These are phyloP conservation scores for Malthinus seriepunctatus DNA, from an alignment of 2,888 invertebrate species.

Conservation along the genomic window DNA sequence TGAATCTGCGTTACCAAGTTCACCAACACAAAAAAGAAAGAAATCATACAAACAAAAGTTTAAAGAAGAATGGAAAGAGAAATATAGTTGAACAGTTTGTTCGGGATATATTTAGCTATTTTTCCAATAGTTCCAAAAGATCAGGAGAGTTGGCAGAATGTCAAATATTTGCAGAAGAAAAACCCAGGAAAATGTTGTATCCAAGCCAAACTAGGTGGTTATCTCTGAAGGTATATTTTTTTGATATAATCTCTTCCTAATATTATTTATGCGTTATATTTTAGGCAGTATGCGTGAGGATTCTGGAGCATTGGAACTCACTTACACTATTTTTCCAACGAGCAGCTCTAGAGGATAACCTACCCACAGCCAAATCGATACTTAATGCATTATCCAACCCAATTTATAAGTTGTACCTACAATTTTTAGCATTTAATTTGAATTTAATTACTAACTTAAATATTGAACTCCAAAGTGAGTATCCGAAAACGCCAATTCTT, in stretches of 20 bases:
- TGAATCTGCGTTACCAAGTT: no score
- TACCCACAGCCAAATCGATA: not conserved
- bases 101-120: constrained; percentile 17
- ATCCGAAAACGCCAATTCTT: constrained; percentile 6
- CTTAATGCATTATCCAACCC: constrained; percentile 7
- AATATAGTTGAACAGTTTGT: not conserved
- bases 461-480: constrained; percentile 17
- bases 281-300: not conserved
- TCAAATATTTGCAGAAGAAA: constrained; percentile 18
- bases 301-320: constrained; percentile 11
- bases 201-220: constrained; percentile 30
- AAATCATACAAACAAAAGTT: no score
- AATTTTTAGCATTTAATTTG: constrained; percentile 16
- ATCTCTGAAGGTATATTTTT: constrained; percentile 14
- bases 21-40: no score
- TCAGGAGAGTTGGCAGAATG: constrained; percentile 18
- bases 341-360: not conserved
- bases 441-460: constrained; percentile 16
- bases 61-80: not conserved
- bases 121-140: constrained; percentile 19
- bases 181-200: constrained; percentile 20
- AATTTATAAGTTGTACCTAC: constrained; percentile 15
- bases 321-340: not conserved
- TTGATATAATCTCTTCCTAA: not conserved
- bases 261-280: constrained; percentile 1